phyloP scores from a whole-genome alignment of 2,797 vertebrate genomes.

The Diplodus puntazzo region DNA sequence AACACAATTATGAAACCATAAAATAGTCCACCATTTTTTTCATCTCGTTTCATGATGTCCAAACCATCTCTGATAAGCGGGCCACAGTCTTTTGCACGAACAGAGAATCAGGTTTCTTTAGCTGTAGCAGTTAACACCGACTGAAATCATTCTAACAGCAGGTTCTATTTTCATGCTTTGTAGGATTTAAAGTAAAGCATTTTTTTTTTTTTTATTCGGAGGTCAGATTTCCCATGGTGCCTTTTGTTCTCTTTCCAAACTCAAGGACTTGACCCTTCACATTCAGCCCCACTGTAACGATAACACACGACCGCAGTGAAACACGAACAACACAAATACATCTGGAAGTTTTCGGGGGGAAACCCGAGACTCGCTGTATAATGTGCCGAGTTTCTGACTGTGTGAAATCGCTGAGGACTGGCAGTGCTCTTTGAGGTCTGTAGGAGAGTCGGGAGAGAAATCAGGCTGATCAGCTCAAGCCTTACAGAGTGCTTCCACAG shows the following conservation, averaged over 20 bases:
- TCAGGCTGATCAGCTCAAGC: constrained; percentile 62
- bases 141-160: constrained; percentile 27
- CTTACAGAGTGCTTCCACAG: constrained; percentile 59
- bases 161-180: constrained; percentile 48
- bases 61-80: not conserved
- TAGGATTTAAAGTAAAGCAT: constrained; percentile 12
- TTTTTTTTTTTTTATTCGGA: constrained; percentile 54
- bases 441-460: constrained; percentile 37
- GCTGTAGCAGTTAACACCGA: constrained; percentile 30
- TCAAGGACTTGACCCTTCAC: constrained; percentile 48
- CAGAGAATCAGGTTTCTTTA: constrained; percentile 22
- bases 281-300: constrained; percentile 50
- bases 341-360: constrained; percentile 52
- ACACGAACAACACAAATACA: constrained; percentile 49
- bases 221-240: constrained; percentile 56
- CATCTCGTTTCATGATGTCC: constrained; percentile 8
- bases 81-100: not conserved
- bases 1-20: constrained; percentile 7
- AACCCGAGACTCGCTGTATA: constrained; percentile 53
- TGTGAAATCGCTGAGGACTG: constrained; percentile 50
- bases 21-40: constrained; percentile 15
- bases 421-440: constrained; percentile 50
- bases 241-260: constrained; percentile 68
- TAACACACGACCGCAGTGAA: constrained; percentile 40
- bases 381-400: constrained; percentile 46